Evolutionary conservation across 2,113 vertebrate genomes (phyloP).

Genomic region (Lophura nycthemera): DNA sequence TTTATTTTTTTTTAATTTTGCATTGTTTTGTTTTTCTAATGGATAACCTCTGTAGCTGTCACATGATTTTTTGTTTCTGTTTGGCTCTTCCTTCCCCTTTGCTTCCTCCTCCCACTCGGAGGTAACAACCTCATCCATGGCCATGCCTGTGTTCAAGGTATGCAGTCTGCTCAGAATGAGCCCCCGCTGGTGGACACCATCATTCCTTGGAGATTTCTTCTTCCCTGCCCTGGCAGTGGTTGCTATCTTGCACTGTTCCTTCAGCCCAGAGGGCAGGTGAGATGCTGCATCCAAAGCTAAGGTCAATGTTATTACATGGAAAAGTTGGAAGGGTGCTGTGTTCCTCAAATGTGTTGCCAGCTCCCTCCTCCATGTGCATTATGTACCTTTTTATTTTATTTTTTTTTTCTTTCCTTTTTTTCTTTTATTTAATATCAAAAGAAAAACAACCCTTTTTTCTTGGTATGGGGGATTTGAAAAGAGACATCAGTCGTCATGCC

Average conservation of each 20-base stretch:
- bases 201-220: conserved; percentile 59
- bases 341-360: conserved; percentile 79
- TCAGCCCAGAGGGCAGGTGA: conserved; percentile 66
- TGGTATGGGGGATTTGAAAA: background rate
- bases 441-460: conserved; percentile 27
- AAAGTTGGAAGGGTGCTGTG: conserved; percentile 75
- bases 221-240: conserved; percentile 67
- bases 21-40: conserved; percentile 15
- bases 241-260: conserved; percentile 60
- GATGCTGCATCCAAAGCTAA: conserved; percentile 59
- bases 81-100: conserved; percentile 58
- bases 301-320: conserved; percentile 52
- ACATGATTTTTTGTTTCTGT: conserved; percentile 63
- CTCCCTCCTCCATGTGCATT: conserved; percentile 78
- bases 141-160: conserved; percentile 61
- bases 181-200: conserved; percentile 30
- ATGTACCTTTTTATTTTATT: conserved; percentile 14
- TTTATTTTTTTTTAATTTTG: background rate
- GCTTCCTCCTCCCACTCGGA: conserved; percentile 42
- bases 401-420: background rate
- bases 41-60: conserved; percentile 41
- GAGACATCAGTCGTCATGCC: background rate
- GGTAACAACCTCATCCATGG: conserved; percentile 31
- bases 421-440: background rate
- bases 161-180: conserved; percentile 60